Evolutionary conservation across 1,140 invertebrate genomes (phyloP), one percentile per base, ranked within the genome.

Genomic region (Camponotus floridanus): DNA sequence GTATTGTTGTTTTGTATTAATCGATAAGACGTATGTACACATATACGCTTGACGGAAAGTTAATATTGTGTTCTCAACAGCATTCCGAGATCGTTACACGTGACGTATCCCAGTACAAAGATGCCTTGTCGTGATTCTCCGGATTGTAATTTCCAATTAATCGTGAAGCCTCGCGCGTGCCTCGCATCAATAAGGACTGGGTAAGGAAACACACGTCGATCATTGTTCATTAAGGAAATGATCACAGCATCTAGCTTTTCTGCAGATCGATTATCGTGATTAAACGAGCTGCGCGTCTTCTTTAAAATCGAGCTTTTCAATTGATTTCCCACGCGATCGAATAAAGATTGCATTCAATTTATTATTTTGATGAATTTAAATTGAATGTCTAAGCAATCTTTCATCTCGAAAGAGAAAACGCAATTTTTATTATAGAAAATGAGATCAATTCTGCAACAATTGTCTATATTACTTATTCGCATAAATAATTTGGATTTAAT

Each of bases 161-260:
- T 88, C 84, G 84, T 57, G 87, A 88, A 88, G 73, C 71, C 48
- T 18, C 48, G 78, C 88, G 62, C 85, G 87, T 89, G 85, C 48
- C 76, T 86, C 59, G 87, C 48, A 71, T 89, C 87, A 86, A 89
- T 86, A 84, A 59, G 73, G 86, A 65, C 64, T 86, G 71, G 78
- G 39, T 55, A 13, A 71, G 61, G 68, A n/a, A 83, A 88, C 48
- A 89, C 87, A 86, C 87, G 33, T 73, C 74, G 86, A 89, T 89
- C 85, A 83, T 84, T 89, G 87, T 89, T 78, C 85, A 89, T 84
- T 89, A 59, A 89, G 87, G n/a, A 76, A 76, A 74, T 65, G 62
- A 88, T 86, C 57, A 48, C 76, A 74, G 57, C 55, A 74, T 74
- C 42, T 73, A 59, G 13, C 64, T 76, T 81, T 89, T 88, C 87